Evolutionary conservation across 1,140 invertebrate genomes (phyloP), one percentile per base, ranked within the genome.

Genomic region (Rhyzopertha dominica): DNA sequence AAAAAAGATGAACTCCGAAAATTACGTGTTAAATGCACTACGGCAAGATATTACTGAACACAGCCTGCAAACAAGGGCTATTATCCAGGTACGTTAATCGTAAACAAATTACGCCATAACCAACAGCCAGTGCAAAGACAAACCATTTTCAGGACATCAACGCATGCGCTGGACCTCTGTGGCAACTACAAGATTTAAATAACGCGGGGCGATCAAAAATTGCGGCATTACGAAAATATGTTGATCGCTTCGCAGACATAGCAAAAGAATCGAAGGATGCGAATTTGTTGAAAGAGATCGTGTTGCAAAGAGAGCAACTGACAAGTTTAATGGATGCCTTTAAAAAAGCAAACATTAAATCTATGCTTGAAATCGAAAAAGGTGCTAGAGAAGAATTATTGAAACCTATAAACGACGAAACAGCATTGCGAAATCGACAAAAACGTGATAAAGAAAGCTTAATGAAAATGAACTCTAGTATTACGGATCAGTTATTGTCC

Each of bases 401-500:
- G 2, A 75, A 75, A 49, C 66, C 68, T 8, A 72, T 74, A 30
- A 68, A 73, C 1, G 74, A 78, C 18, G 77, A 81, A 29, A 72
- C 70, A 35, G 71, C 72, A 50, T 60, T 78, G 8, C 65, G 74
- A 26, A 67, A 85, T 14, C 70, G 81, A 37, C 77, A 75, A 52
- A 81, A 81, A 62, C 74, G 74, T 31, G 79, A 84, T 47, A 79
- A 79, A 59, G 74, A 79, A 58, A 74, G 70, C 51, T 54, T 84
- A 45, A 70, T 78, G 1, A 80, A 83, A 63, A 74, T 77, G 52
- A 83, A 80, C 9, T 75, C 75, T 49, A 78, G 80, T 60, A 75
- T 89, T 0, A 94, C 91, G 2, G 87, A 94, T 48, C 87, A 84
- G 66, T 69, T 96, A 51, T 64, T 90, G 28, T 80, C 84, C 29